Evolutionary conservation across 2,113 vertebrate genomes (phyloP).

Genomic region (Cettia cetti): DNA sequence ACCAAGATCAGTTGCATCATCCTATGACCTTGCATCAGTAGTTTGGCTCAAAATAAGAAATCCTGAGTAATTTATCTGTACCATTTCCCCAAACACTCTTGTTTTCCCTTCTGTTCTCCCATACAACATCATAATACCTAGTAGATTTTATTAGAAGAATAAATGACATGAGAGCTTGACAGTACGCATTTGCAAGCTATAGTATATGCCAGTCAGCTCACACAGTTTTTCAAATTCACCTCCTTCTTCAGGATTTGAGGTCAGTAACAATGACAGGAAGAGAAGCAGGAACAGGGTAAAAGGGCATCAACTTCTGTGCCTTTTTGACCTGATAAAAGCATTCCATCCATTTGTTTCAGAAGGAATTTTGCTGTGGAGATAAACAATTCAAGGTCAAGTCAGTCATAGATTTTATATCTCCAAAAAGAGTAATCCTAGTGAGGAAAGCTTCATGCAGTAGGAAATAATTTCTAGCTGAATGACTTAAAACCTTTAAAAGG

Average conservation of each 20-base stretch:
- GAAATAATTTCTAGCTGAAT: constrained; percentile 7
- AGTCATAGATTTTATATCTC: not conserved
- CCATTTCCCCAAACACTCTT: not conserved
- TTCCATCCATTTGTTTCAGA: not conserved
- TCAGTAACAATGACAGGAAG: not conserved
- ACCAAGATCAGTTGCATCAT: not conserved
- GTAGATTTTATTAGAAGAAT: not conserved
- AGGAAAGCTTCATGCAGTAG: not conserved
- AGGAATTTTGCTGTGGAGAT: not conserved
- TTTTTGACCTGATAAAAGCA: not conserved
- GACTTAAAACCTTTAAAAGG: constrained; percentile 17
- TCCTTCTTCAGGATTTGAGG: not conserved
- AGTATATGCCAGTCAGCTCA: not conserved
- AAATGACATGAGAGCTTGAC: not conserved
- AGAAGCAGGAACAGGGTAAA: not conserved
- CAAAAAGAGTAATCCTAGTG: not conserved
- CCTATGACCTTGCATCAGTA: not conserved
- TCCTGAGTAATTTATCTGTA: not conserved
- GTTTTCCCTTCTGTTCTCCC: not conserved
- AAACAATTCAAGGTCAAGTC: constrained; percentile 4
- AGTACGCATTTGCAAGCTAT: not conserved
- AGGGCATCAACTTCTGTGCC: not conserved
- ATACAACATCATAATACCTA: not conserved
- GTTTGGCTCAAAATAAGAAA: not conserved
- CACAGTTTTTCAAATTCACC: not conserved